phyloP scores from a whole-genome alignment of 2,888 invertebrate species.

The Agrochola litura region DNA sequence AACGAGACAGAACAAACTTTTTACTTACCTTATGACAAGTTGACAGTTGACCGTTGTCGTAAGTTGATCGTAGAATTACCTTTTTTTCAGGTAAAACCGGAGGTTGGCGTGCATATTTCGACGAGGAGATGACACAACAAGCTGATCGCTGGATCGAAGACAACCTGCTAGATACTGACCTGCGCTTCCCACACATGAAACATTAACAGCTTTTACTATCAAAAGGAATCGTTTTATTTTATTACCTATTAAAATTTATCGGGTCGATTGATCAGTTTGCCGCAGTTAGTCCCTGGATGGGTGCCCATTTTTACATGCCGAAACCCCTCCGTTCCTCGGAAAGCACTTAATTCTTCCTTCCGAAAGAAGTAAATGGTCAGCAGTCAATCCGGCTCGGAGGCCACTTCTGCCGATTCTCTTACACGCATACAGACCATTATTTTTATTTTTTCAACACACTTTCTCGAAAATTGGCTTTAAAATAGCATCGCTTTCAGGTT shows the following conservation, averaged over 20 bases:
- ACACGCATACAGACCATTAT: not conserved
- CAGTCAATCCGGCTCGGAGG: not conserved
- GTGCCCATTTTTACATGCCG: too few species aligned
- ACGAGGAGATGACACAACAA: conserved; percentile 90
- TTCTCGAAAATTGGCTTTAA: too few species aligned
- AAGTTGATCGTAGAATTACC: not conserved
- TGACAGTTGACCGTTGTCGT: too few species aligned
- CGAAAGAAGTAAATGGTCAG: not conserved
- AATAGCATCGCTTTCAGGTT: too few species aligned
- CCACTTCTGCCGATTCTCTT: not conserved
- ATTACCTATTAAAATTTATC: not conserved
- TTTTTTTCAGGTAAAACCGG: conserved; percentile 43
- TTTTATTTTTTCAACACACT: too few species aligned
- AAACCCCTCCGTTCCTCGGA: too few species aligned
- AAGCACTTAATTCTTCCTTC: too few species aligned
- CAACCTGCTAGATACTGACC: conserved; percentile 85
- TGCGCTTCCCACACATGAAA: conserved; percentile 85
- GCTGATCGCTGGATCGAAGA: conserved; percentile 92
- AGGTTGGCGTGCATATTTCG: conserved; percentile 92
- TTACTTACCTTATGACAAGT: not conserved
- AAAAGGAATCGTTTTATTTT: not conserved
- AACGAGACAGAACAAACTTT: not conserved
- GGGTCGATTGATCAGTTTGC: too few species aligned
- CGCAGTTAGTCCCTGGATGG: too few species aligned
- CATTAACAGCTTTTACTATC: conserved; percentile 2